Conservation (phyloP, 1,140 invertebrate genomes). For the Leptinotarsa undecemlineata region DNA sequence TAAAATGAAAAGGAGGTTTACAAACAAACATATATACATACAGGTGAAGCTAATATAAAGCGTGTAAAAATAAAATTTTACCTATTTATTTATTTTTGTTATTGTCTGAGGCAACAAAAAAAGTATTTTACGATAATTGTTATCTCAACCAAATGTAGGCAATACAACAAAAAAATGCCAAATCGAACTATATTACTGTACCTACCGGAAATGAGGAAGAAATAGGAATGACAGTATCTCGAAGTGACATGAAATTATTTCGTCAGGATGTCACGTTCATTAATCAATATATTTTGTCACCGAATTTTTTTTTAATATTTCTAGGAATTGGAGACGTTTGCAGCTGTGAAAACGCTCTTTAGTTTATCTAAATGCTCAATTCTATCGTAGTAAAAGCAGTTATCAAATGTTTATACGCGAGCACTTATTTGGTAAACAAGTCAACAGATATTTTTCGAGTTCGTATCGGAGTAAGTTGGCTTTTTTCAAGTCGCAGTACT, state of each 20-base stretch:
- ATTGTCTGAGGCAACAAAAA: too few species aligned
- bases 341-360: neutral
- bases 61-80: too few species aligned
- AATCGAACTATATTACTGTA: too few species aligned
- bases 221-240: neutral
- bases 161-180: too few species aligned
- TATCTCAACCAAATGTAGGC: too few species aligned
- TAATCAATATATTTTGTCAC: neutral
- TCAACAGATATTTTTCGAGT: constrained; percentile 9
- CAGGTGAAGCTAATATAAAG: too few species aligned
- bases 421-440: neutral
- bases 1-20: too few species aligned
- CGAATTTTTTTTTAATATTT: neutral
- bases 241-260: neutral
- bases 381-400: neutral
- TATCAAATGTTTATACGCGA: neutral
- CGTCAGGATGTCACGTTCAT: neutral
- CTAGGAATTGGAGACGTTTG: neutral
- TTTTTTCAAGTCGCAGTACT: neutral
- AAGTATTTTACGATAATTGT: too few species aligned
- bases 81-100: too few species aligned
- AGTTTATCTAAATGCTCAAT: neutral
- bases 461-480: neutral
- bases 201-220: neutral
- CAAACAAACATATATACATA: too few species aligned